Conservation (phyloP, 2,113 vertebrate genomes). For the Plectropomus leopardus region DNA sequence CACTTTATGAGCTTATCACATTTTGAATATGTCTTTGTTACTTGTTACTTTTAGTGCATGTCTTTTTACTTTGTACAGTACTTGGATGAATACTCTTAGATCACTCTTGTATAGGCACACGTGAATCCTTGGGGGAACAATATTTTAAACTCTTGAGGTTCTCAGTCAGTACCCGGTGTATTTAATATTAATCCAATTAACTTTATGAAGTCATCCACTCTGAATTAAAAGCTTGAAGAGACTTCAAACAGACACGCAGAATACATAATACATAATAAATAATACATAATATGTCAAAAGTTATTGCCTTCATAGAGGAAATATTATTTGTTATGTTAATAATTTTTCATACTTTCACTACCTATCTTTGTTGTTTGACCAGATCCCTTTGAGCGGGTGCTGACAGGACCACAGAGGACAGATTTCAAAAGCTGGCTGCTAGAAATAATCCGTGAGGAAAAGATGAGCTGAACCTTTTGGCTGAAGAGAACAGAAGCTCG, state of each 20-base stretch:
- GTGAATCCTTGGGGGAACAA: not conserved
- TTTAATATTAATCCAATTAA: not conserved
- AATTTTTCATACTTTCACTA: not conserved
- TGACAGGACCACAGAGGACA: conserved; percentile 13
- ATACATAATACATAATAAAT: not conserved
- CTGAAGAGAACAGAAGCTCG: conserved; percentile 5
- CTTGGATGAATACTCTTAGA: not conserved
- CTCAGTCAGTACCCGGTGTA: not conserved
- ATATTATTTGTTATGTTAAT: not conserved
- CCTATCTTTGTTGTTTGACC: conserved; percentile 10
- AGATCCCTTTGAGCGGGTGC: not conserved
- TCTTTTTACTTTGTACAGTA: not conserved
- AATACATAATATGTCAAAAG: not conserved
- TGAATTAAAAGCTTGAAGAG: not conserved
- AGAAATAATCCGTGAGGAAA: conserved; percentile 28
- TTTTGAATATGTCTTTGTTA: too few relatives aligned
- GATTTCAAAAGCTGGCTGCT: conserved; percentile 20
- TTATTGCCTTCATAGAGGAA: not conserved
- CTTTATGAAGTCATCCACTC: not conserved
- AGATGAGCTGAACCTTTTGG: conserved; percentile 16
- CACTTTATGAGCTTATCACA: not conserved
- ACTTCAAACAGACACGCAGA: not conserved
- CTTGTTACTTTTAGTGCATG: too few relatives aligned
- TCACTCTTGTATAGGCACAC: not conserved
- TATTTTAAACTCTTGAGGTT: not conserved